These are phyloP conservation scores for Drosophila eugracilis DNA, from an alignment of 1,140 invertebrate genomes.

Conservation along the genomic window DNA sequence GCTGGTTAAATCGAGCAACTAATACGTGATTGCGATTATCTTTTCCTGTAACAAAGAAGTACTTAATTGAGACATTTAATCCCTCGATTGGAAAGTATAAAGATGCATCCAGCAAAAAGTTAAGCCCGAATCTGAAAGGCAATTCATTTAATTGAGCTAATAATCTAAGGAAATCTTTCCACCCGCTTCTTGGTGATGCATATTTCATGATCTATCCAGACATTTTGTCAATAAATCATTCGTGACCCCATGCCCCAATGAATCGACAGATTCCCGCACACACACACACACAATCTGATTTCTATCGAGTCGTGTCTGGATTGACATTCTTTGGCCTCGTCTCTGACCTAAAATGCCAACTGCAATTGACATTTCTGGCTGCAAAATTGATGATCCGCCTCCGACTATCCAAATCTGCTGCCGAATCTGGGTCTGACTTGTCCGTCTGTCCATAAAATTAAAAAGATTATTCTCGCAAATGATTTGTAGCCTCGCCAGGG, in stretches of 20 bases:
- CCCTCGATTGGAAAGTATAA: too few relatives aligned
- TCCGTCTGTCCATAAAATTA: slow-evolving; percentile 33
- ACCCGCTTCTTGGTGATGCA: slow-evolving; percentile 10
- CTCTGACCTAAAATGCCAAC: slow-evolving; percentile 64
- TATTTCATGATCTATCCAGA: slow-evolving; percentile 47
- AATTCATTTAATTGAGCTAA: slow-evolving; percentile 48
- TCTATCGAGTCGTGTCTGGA: slow-evolving; percentile 53
- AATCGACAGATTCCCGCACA: slow-evolving; percentile 52
- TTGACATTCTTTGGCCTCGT: slow-evolving; percentile 48
- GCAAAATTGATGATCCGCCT: slow-evolving; percentile 74
- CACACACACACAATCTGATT: slow-evolving; percentile 39
- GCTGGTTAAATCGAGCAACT: slow-evolving; percentile 35
- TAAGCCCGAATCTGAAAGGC: background rate
- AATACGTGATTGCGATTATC: too few relatives aligned
- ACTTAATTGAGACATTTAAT: too few relatives aligned
- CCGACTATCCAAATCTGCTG: slow-evolving; percentile 17
- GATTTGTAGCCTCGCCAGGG: slow-evolving; percentile 20
- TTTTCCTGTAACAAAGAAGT: too few relatives aligned
- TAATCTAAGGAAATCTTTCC: slow-evolving; percentile 16
- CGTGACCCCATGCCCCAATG: slow-evolving; percentile 23
- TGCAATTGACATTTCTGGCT: slow-evolving; percentile 71
- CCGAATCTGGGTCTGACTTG: slow-evolving; percentile 17
- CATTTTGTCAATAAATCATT: slow-evolving; percentile 64
- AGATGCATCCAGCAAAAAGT: background rate
- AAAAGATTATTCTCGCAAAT: slow-evolving; percentile 20